A percentile compares a stretch with the other conserved stretches of the same genome.
Conservation (phyloP, 2,797 vertebrate species). For the Leptatherina wallacei region DNA sequence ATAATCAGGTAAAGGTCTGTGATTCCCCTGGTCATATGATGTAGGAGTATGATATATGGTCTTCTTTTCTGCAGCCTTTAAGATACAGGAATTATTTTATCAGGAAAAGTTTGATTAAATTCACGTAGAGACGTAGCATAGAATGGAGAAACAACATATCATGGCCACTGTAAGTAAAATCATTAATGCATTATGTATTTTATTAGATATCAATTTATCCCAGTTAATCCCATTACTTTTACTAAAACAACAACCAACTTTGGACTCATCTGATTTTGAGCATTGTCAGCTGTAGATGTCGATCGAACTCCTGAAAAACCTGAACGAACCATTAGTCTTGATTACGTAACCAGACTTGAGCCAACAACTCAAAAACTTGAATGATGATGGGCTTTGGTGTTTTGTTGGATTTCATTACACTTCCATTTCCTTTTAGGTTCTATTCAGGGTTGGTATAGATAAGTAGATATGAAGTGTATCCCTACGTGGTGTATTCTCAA, state of each 20-base stretch:
- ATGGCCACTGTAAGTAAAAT: not conserved
- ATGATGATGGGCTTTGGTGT: not conserved
- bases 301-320: constrained; percentile 6
- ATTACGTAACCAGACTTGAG: constrained; percentile 21
- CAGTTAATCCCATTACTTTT: constrained; percentile 25
- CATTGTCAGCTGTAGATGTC: constrained; percentile 22
- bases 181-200: constrained; percentile 6
- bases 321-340: constrained; percentile 49
- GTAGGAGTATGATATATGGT: not conserved
- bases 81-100: not conserved
- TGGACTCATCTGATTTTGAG: constrained; percentile 8
- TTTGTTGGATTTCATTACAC: not conserved
- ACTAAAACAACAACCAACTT: constrained; percentile 32
- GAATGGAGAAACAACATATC: not conserved
- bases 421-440: not conserved
- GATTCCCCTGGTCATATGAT: not conserved
- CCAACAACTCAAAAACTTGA: not conserved
- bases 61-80: constrained; percentile 1
- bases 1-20: constrained; percentile 28
- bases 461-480: not conserved
- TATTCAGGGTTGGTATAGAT: not conserved
- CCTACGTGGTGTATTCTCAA: not conserved
- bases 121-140: not conserved
- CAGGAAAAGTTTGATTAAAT: constrained; percentile 3
- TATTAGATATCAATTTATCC: too few species aligned